Evolutionary conservation across 2,113 vertebrate genomes (phyloP), one percentile per base, ranked within the genome.

Genomic region (Donacobius atricapilla): DNA sequence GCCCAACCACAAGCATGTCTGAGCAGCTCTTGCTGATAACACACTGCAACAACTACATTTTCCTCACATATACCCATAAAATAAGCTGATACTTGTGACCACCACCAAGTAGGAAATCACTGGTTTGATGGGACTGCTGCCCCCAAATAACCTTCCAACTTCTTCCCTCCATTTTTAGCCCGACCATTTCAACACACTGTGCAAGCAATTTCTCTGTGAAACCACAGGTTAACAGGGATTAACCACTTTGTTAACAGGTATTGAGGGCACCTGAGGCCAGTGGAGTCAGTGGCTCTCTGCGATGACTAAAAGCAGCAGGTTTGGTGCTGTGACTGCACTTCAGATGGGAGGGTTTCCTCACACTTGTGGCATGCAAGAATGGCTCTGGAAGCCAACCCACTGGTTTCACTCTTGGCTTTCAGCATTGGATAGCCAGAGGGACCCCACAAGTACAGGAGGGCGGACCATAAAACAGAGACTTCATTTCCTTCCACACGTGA

Each of bases 1-100:
- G 92, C 73, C 86, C 75, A 84, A 96, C 96, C 95, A 94, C 93
- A 97, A 93, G n/a, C 95, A 96, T 58, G 87, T 80, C 85, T 93
- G 86, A 94, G 64, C 65, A 76, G 88, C 83, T 76, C 47, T 91
- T 89, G 54, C 91, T 92, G 96, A 97, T 96, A 97, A 94, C 91
- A 81, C 56, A 30, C 57, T 71, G 61, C 77, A 84, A 61, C 51
- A 84, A 75, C 81, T 81, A 60, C 33, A 42, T 80, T 95, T 86
- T 63, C 77, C 58, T 83, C 87, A 88, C 78, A 77, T 35, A 45
- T 58, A 72, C 54, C 78, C 85, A 68, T 73, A 94, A 91, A 93
- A 91, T 23, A 91, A 71, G 31, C 51, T 63, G 92, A 80, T 88
- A 54, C 35, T 83, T 3, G 3, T 19, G 51, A 68, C 73, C 60